Base-by-base conservation (phyloP, 2,888 invertebrate species). In the Athetis lepigone region DNA sequence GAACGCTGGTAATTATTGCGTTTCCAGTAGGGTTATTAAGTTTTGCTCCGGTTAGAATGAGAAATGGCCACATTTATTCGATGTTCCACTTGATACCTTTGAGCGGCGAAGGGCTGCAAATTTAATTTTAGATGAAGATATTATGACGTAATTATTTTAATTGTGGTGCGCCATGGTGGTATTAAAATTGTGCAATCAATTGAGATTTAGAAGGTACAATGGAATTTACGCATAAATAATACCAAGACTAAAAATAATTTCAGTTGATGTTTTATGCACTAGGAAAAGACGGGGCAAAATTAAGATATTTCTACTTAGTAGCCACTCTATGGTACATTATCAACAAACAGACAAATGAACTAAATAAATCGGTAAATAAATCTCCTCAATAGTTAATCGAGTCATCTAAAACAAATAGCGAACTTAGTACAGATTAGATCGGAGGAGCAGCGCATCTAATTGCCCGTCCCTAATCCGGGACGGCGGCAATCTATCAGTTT, bases 1-100 rank as follows among this genome's bases (percentile, higher is more conserved):
- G 93, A 92, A 85, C 91, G 88, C 83, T 87, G 83, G 93, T 94
- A 94, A 94, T 94, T 94, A 94, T 94, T 94, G 92, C 94, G 88
- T 91, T 92, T 92, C 91, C 89, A 92, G 91, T 92, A 89, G 89
- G 90, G 93, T 93, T 93, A 93, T 94, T 94, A 94, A 94, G 94
- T 93, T 93, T 93, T 94, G 92, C 90, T 92, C 87, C 90, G 90
- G 90, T 91, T 92, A 88, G 93, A 92, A 94, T 94, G 94, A 95
- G 93, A 94, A 92, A 95, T 93, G 88, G 89, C 85, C 86, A 84
- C 92, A 93, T 93, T 94, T 90, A 92, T 93, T 91, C 88, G 85
- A 85, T 88, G 90, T 88, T 92, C 92, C 91, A 93, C 90, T 90
- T 92, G 92, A 93, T 94, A 93, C 91, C 93, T 90, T 84, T 85